Conservation (phyloP, 2,888 invertebrate species). For the Lasioglossum malachurum region DNA sequence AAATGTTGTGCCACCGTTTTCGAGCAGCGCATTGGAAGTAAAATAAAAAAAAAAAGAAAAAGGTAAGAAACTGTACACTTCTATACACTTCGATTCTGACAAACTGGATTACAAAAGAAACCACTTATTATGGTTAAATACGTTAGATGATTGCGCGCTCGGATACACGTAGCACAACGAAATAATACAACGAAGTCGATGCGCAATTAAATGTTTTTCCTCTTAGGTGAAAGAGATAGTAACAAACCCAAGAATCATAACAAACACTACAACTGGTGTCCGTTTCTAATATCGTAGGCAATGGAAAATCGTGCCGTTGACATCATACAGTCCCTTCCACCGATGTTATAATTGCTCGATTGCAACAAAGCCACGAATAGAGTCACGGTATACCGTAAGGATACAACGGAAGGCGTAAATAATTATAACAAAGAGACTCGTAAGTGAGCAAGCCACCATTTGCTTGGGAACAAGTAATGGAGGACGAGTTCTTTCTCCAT, state of each 20-base stretch:
- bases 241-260: constrained; percentile 73
- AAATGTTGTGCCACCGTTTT: constrained; percentile 20
- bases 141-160: constrained; percentile 50
- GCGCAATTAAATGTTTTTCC: constrained; percentile 76
- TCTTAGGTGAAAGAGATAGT: constrained; percentile 64
- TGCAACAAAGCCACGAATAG: constrained; percentile 47
- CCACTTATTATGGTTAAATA: constrained; percentile 41
- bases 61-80: neutral
- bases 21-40: constrained; percentile 33
- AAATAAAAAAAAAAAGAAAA: constrained; percentile 23
- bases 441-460: constrained; percentile 80
- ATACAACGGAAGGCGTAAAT: constrained; percentile 63
- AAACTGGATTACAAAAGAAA: constrained; percentile 43
- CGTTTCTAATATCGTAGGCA: constrained; percentile 55
- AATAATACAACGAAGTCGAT: constrained; percentile 68
- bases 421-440: constrained; percentile 76
- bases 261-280: constrained; percentile 68
- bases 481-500: constrained; percentile 78
- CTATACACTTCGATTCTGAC: constrained; percentile 33
- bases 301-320: constrained; percentile 65
- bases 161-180: constrained; percentile 60
- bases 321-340: constrained; percentile 52
- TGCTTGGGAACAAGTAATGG: constrained; percentile 82
- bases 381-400: constrained; percentile 27
- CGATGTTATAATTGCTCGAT: constrained; percentile 40